These are phyloP conservation scores for Lithophane ornitopus DNA, from an alignment of 2,888 invertebrate genomes.

Conservation along the genomic window DNA sequence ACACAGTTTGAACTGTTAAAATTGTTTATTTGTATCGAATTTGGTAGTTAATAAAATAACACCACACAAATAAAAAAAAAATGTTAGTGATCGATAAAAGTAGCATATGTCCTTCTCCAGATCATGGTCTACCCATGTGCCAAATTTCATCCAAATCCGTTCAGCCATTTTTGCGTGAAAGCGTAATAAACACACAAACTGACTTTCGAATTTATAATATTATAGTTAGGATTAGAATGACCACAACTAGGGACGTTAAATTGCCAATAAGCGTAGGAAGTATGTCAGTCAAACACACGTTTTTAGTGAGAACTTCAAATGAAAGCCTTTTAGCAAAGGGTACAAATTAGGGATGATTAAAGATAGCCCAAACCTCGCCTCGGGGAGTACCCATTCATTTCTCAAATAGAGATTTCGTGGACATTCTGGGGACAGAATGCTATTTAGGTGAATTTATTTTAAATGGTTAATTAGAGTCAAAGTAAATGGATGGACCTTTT, in stretches of 20 bases:
- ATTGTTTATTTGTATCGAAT: no score
- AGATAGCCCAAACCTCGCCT: constrained; percentile 36
- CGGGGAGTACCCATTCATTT: constrained; percentile 27
- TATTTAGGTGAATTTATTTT: constrained; percentile 18
- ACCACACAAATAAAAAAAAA: no score
- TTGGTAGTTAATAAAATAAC: no score
- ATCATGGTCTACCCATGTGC: no score
- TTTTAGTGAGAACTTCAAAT: constrained; percentile 20
- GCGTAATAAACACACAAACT: no score
- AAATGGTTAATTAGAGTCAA: constrained; percentile 21
- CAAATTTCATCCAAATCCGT: no score
- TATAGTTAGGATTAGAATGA: no score
- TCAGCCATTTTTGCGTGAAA: no score
- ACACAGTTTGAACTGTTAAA: no score
- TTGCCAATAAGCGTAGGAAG: constrained; percentile 13
- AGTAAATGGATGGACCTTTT: constrained; percentile 17
- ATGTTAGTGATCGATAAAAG: no score
- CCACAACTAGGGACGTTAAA: neutral
- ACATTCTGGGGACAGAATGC: constrained; percentile 14
- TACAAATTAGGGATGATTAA: constrained; percentile 45
- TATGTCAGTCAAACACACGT: neutral
- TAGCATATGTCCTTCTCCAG: no score
- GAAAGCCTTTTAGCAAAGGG: constrained; percentile 19
- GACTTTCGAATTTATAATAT: no score
- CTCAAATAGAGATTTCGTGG: constrained; percentile 19